Evolutionary conservation across 2,888 invertebrate species (phyloP).

Genomic region (Mythimna impura): DNA sequence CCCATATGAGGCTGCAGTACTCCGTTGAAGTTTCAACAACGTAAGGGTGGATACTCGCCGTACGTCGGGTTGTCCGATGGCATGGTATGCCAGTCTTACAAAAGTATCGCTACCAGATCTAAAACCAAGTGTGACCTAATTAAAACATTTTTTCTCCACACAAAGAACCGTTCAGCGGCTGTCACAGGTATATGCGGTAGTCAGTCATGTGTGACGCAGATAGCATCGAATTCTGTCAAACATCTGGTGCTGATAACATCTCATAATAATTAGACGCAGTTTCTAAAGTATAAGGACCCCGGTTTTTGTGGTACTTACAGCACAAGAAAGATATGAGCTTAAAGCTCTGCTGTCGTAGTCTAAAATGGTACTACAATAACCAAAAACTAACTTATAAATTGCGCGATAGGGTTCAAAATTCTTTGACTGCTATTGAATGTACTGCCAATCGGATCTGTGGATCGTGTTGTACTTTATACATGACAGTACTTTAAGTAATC

Average conservation of each 20-base stretch:
- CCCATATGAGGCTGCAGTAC: no score
- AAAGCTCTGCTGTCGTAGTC: not conserved
- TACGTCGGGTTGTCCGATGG: no score
- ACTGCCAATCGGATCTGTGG: not conserved
- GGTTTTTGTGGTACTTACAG: slow-evolving; percentile 45
- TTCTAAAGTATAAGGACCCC: slow-evolving; percentile 46
- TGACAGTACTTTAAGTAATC: slow-evolving; percentile 31
- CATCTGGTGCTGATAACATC: slow-evolving; percentile 62
- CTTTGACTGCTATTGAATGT: not conserved
- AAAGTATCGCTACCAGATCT: slow-evolving; percentile 17
- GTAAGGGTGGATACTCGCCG: no score
- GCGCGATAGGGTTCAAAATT: not conserved
- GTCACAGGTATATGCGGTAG: slow-evolving; percentile 33
- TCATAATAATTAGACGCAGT: slow-evolving; percentile 54
- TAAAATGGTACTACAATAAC: not conserved
- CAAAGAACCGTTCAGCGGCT: slow-evolving; percentile 40
- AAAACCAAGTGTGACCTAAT: slow-evolving; percentile 30
- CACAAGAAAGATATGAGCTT: slow-evolving; percentile 27
- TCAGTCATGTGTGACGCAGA: slow-evolving; percentile 53
- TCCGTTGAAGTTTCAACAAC: no score
- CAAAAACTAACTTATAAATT: not conserved
- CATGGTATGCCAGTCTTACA: no score
- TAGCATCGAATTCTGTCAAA: slow-evolving; percentile 67
- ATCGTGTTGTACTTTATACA: not conserved
- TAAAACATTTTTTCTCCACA: slow-evolving; percentile 19